These are phyloP conservation scores for Apis mellifera DNA, from an alignment of 1,140 invertebrate genomes.

Conservation along the genomic window DNA sequence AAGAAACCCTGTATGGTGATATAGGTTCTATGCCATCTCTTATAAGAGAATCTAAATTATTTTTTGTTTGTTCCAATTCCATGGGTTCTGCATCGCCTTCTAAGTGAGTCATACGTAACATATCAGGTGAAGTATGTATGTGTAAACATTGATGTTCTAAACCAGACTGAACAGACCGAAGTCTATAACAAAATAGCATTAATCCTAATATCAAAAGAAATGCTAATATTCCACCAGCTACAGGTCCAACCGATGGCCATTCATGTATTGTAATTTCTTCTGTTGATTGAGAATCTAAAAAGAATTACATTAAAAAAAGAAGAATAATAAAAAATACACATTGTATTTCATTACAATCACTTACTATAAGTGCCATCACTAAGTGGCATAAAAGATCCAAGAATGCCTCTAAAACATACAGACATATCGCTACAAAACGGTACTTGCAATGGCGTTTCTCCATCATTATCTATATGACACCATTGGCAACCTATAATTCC, in stretches of 20 bases:
- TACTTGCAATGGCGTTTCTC: slow-evolving; percentile 84
- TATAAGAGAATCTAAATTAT: slow-evolving; percentile 84
- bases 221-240: slow-evolving; percentile 85
- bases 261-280: slow-evolving; percentile 79
- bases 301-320: slow-evolving; percentile 1
- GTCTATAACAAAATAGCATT: slow-evolving; percentile 85
- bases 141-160: slow-evolving; percentile 79
- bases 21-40: slow-evolving; percentile 85
- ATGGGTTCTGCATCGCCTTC: slow-evolving; percentile 74
- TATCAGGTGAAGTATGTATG: slow-evolving; percentile 76
- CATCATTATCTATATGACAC: slow-evolving; percentile 91
- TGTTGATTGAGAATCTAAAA: slow-evolving; percentile 78
- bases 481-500: slow-evolving; percentile 95
- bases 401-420: slow-evolving; percentile 92
- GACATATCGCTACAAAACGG: slow-evolving; percentile 91
- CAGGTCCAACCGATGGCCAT: slow-evolving; percentile 84
- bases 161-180: slow-evolving; percentile 76
- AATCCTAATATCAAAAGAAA: slow-evolving; percentile 84
- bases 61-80: slow-evolving; percentile 76
- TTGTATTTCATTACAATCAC: background rate
- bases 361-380: slow-evolving; percentile 85
- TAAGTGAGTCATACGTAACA: slow-evolving; percentile 77
- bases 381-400: slow-evolving; percentile 91
- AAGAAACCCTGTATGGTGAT: slow-evolving; percentile 93
- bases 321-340: background rate